Evolutionary conservation across 2,888 invertebrate species (phyloP), one percentile per base, ranked within the genome.

Genomic region (Pycnomerus fuliginosus): DNA sequence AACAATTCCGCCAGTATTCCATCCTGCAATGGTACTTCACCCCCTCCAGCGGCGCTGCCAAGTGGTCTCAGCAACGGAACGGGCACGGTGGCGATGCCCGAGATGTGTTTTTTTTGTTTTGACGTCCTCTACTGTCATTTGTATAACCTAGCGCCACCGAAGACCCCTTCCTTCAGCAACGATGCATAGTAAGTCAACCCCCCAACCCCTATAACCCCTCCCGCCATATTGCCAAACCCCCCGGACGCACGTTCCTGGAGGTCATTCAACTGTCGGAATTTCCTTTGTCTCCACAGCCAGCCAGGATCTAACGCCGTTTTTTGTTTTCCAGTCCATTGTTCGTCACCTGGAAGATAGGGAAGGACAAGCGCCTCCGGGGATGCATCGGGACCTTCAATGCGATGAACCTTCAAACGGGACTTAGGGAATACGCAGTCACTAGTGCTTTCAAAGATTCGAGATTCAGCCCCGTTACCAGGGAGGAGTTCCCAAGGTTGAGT

Each of bases 21-120:
- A 53, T 65, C 69, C 53, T 69, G 68, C 60, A 69, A 69, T 63
- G 67, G 69, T 59, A 42, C 58, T 23, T 38, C 67, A 73, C 52
- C 69, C 70, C 50, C 60, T 44, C 38, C 58, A 13, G 79, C 78
- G 61, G 65, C 65, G 38, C 57, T 54, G n/a, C 11, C 5, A 14
- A n/a, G n/a, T n/a, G n/a, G n/a, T n/a, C n/a, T n/a, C n/a, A 55
- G 45, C 44, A 58, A 56, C 45, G 54, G 53, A n/a, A 65, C 73
- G 64, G 87, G 60, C 44, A 71, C 74, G 69, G 87, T 94, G 58
- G 92, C 90, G 60, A 83, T 86, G 72, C 87, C 89, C 53, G 96
- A 97, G 74, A 99, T 99, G 98, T 95, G 95, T 72, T 92, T 90
- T 80, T 98, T 90, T 79, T 99, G 99, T 82, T 99, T 98, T 80